Base-by-base conservation (phyloP, 2,888 invertebrate genomes). In the Drosophila anomalata region DNA sequence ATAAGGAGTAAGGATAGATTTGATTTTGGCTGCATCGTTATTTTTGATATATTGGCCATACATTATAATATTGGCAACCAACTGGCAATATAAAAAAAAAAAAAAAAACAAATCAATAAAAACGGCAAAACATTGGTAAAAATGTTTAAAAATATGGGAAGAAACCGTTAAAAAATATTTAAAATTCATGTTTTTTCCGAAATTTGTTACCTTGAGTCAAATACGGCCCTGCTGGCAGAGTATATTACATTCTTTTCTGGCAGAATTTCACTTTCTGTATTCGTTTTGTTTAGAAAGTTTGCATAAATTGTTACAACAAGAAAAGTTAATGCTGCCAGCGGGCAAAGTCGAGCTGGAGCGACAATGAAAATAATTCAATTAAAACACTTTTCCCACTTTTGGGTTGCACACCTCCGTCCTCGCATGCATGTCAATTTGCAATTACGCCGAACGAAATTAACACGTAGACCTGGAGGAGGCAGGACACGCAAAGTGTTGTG, bases 311-410 rank as follows among this genome's bases (percentile, higher is more conserved):
- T 48, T 72, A 72, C 73, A 79, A 80, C 77, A 86, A 81, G 81
- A 88, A 75, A 75, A 72, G 76, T 86, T 79, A 79, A 75, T 70
- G 75, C 70, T 69, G 77, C 75, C 75, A 62, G 70, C 54, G 73
- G 81, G 72, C 71, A 74, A 63, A 59, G 65, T 57, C 66, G 62
- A 51, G 66, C 69, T 61, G 68, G 71, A 76, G 73, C 78, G 88
- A 88, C 89, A 90, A 87, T 87, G 90, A 82, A 89, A 89, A 90
- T 90, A 90, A 90, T 90, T 90, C 90, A 90, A 90, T 90, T 90
- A 90, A 90, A 90, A 90, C 89, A 90, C 90, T 90, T 90, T 90
- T 85, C 77, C 87, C 88, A 88, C 73, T 83, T 73, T 83, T 59
- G 48, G 73, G 50, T 48, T 71, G 33, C 42, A 54, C 68, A 29